phyloP scores from a whole-genome alignment of 1,140 invertebrate genomes.

The Hylyphantes graminicola region DNA sequence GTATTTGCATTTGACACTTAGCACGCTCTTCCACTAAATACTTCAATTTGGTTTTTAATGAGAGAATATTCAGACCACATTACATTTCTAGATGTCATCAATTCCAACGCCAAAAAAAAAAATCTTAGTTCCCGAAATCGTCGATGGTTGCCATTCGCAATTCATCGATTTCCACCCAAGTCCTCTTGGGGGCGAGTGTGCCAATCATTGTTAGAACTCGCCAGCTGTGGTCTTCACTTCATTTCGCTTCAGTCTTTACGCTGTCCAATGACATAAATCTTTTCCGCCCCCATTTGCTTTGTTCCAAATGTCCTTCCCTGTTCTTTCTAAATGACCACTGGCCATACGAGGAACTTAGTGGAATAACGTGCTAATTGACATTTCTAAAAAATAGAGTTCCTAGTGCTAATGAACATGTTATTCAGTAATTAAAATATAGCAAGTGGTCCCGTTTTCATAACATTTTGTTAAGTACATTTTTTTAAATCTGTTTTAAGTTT shows the following conservation, averaged over 20 bases:
- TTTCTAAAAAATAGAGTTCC: no score
- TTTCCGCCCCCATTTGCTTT: constrained; percentile 34
- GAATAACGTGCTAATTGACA: no score
- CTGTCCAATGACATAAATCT: constrained; percentile 54
- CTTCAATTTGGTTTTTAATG: no score
- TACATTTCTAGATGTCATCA: neutral
- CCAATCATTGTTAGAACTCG: constrained; percentile 55
- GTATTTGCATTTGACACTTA: no score
- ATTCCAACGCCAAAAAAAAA: constrained; percentile 36
- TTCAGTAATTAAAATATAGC: no score
- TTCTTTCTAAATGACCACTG: constrained; percentile 45
- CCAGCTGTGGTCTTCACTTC: constrained; percentile 57
- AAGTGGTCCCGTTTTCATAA: no score
- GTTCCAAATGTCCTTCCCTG: neutral
- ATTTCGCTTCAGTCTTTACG: constrained; percentile 37
- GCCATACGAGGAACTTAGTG: neutral
- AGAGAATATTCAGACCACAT: no score
- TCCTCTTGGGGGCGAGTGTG: constrained; percentile 43
- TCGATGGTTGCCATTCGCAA: constrained; percentile 20
- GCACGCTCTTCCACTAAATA: no score
- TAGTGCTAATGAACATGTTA: no score
- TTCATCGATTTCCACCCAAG: constrained; percentile 23
- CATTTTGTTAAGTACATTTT: no score
- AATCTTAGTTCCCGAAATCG: constrained; percentile 2
- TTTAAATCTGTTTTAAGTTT: no score